Base-by-base conservation (phyloP, 2,113 vertebrate genomes). In the Tachysurus fulvidraco region DNA sequence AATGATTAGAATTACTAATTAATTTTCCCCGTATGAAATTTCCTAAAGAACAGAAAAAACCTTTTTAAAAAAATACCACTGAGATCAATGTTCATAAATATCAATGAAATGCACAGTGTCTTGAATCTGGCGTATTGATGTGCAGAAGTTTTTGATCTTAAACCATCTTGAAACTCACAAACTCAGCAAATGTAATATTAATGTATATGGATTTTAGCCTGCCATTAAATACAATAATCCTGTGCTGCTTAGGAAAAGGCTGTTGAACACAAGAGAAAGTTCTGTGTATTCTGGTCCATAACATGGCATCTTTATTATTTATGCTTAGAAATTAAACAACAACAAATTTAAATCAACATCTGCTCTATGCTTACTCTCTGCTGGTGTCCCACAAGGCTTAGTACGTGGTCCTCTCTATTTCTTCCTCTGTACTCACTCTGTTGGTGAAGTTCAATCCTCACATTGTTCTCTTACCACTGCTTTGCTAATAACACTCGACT, bases 181-280 rank as follows among this genome's bases (percentile, higher is more conserved):
- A 14, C 50, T 16, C 73, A 74, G 71, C 11, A 52, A 50, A 76
- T 76, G 69, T 76, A 76, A 76, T 76, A 76, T 76, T 76, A 76
- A 76, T 76, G 73, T n/a, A 14, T n/a, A 76, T 76, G 50, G 73
- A 76, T 76, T 76, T 76, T 76, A 76, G 11, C 25, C 5, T 76
- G 21, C 13, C 4, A 50, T 50, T 76, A n/a, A 50, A 50, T 76
- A 14, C 73, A 76, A 76, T 50, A 5, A 76, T 76, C 44, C 44
- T 76, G 21, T 12, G 2, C 73, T 52, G 25, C 50, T 52, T n/a
- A 76, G 11, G 44, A 12, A 16, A n/a, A 25, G 41, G 73, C 73
- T 21, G 9, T 19, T 41, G 16, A 41, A 71, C 67, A 41, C 16
- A 73, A 46, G 41, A 4, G 21, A 73, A 3, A 21, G 69, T 67